A percentile compares a stretch with the other conserved stretches of the same genome.
Conservation (phyloP, 2,888 invertebrate genomes). For the Blastobasis adustella region DNA sequence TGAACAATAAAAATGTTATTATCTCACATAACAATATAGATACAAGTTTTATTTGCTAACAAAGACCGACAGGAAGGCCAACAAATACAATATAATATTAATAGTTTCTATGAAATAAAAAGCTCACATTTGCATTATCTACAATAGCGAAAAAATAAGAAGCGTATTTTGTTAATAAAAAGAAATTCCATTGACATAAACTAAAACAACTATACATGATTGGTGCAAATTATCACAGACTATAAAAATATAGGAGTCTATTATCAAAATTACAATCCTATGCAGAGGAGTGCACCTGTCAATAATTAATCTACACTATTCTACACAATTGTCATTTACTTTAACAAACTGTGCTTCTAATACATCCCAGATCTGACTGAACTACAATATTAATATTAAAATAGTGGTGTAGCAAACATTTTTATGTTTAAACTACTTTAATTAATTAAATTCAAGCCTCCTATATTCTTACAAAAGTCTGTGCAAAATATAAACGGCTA, state of each 20-base stretch:
- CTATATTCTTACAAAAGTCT: too few species aligned
- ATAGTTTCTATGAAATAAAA: conserved; percentile 38
- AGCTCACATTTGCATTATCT: conserved; percentile 34
- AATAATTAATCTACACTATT: too few species aligned
- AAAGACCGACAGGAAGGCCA: conserved; percentile 37
- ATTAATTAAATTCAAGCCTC: too few species aligned
- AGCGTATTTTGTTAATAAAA: conserved; percentile 14
- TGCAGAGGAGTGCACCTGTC: too few species aligned
- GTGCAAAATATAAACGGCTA: too few species aligned
- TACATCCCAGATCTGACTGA: too few species aligned
- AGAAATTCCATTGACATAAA: conserved; percentile 21
- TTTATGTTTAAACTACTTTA: too few species aligned
- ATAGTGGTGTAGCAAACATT: too few species aligned
- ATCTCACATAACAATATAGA: conserved; percentile 56
- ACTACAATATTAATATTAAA: too few species aligned
- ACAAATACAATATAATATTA: conserved; percentile 35
- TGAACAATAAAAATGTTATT: conserved; percentile 39
- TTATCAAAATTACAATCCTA: conserved; percentile 20
- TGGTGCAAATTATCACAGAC: conserved; percentile 35
- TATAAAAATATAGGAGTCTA: too few species aligned
- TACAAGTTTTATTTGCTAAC: conserved; percentile 42
- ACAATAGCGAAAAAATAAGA: conserved; percentile 29
- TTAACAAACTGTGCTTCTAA: too few species aligned
- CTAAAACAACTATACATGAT: conserved; percentile 33
- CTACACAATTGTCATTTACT: too few species aligned